These are phyloP conservation scores for Cyclophora albipunctata DNA, from an alignment of 2,888 invertebrate genomes.

Conservation along the genomic window DNA sequence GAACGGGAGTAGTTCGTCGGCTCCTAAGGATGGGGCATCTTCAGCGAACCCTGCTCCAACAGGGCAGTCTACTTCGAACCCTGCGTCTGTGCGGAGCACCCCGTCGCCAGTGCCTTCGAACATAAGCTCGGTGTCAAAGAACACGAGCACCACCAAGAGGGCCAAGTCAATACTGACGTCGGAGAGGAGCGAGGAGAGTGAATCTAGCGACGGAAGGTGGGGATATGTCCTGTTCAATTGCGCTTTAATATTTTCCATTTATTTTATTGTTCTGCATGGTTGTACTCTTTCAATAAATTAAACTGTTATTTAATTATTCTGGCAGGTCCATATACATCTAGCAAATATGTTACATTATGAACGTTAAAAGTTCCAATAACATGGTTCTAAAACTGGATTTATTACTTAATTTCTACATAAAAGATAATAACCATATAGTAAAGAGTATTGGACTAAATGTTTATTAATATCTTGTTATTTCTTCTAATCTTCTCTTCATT, in stretches of 20 bases:
- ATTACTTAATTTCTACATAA: too few species aligned
- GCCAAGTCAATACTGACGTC: constrained; percentile 81
- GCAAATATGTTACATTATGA: too few species aligned
- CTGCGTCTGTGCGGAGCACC: constrained; percentile 82
- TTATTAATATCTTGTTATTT: not conserved
- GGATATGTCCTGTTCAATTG: not conserved
- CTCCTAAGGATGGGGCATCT: constrained; percentile 49
- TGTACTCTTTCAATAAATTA: too few species aligned
- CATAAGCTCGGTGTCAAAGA: constrained; percentile 79
- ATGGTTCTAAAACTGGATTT: too few species aligned
- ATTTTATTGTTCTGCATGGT: too few species aligned
- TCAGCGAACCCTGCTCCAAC: constrained; percentile 31
- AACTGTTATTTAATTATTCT: not conserved
- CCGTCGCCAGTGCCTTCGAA: constrained; percentile 84
- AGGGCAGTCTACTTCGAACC: constrained; percentile 73
- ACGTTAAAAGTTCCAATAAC: too few species aligned
- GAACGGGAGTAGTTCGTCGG: constrained; percentile 48
- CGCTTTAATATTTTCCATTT: not conserved
- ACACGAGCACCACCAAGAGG: constrained; percentile 77
- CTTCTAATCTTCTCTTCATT: not conserved
- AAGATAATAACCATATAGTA: too few species aligned
- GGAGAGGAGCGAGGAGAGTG: constrained; percentile 81
- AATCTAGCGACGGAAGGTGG: constrained; percentile 73
- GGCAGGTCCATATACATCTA: constrained; percentile 42
- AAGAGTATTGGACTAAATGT: too few species aligned